phyloP scores from a whole-genome alignment of 2,113 vertebrate genomes.

The Melanostigma gelatinosum region DNA sequence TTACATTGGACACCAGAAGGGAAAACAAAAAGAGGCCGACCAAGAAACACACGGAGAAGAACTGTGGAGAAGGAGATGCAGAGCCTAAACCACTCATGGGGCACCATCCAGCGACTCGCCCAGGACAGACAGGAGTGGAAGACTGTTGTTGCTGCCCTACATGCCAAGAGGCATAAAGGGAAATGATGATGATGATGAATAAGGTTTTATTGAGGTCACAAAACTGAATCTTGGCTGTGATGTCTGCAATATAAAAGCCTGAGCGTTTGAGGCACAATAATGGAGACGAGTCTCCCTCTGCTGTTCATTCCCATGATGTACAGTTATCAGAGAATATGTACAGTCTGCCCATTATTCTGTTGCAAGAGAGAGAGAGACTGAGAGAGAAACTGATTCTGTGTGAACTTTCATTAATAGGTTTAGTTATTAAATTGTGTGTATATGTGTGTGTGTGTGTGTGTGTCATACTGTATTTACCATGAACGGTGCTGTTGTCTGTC shows the following conservation, averaged over 20 bases:
- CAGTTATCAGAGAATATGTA: constrained; percentile 14
- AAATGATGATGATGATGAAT: not conserved
- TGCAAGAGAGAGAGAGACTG: no score
- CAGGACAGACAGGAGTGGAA: no score
- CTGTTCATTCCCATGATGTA: constrained; percentile 59
- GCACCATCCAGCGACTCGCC: no score
- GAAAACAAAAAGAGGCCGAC: no score
- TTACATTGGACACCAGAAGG: no score
- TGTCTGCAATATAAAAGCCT: not conserved
- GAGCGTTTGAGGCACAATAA: not conserved
- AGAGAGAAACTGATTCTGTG: not conserved
- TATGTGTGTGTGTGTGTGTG: not conserved
- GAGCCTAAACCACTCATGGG: no score
- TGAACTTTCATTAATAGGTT: not conserved
- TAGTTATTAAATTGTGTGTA: not conserved
- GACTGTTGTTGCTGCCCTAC: no score
- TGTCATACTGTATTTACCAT: constrained; percentile 83
- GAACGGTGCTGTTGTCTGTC: constrained; percentile 91
- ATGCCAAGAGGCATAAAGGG: no score
- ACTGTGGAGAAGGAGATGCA: no score
- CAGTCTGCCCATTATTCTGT: not conserved
- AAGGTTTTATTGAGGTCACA: not conserved
- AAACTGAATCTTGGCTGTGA: not conserved
- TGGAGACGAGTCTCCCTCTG: constrained; percentile 73
- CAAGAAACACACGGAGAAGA: no score